Conservation (phyloP, 2,797 vertebrate genomes). For the Gymnothorax reevesii region DNA sequence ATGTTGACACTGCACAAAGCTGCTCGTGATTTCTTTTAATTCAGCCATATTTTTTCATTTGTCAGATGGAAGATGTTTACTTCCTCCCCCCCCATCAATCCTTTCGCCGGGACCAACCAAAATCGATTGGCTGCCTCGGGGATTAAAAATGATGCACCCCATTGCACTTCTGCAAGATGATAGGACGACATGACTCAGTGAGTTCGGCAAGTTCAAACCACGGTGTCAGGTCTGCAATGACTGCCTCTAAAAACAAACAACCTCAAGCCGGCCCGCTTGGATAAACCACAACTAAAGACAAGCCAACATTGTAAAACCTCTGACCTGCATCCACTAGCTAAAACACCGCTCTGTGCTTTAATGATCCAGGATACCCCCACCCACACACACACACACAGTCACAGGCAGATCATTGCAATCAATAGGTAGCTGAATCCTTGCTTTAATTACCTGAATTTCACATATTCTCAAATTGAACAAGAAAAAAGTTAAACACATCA, state of each 20-base stretch:
- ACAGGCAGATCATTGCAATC: neutral
- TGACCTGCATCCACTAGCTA: neutral
- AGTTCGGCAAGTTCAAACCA: neutral
- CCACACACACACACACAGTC: no score
- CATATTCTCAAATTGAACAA: neutral
- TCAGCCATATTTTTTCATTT: neutral
- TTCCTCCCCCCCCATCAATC: neutral
- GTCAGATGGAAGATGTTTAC: neutral
- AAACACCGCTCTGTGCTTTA: neutral
- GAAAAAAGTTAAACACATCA: neutral
- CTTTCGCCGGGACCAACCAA: neutral
- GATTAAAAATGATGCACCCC: neutral
- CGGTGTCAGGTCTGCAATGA: neutral
- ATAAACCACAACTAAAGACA: neutral
- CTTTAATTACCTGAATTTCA: neutral
- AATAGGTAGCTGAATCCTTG: neutral
- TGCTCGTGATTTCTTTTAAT: neutral
- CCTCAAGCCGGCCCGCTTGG: neutral
- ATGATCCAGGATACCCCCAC: no score
- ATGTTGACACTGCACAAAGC: constrained; percentile 11
- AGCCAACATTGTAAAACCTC: neutral
- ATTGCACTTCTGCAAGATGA: neutral
- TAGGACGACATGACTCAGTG: neutral
- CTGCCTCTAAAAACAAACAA: neutral
- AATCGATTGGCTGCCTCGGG: neutral